Evolutionary conservation across 2,113 vertebrate genomes (phyloP), one percentile per base, ranked within the genome.

Genomic region (Odontesthes bonariensis): DNA sequence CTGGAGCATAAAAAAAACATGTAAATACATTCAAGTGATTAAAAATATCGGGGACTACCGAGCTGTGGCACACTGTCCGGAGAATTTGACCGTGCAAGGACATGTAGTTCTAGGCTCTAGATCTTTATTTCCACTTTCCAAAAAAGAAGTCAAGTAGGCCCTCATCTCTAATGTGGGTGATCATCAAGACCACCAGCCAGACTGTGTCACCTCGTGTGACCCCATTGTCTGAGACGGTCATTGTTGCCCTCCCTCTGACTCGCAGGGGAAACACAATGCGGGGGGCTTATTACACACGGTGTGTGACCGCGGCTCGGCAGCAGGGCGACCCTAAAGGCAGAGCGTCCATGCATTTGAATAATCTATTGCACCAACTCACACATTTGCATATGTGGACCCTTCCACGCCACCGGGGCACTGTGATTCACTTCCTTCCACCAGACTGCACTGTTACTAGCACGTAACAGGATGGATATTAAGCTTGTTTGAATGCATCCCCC

Each of bases 351-450:
- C 86, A 81, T 91, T 88, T 90, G 83, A 88, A 91, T 93, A 91
- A 92, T 90, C 88, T 80, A 77, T 82, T 67, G 82, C 84, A 75
- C 74, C 81, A 46, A 84, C 65, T 81, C 84, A 61, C 49, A 53
- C 83, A 92, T 92, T 91, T 89, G 86, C 91, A 92, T 92, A 82
- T 85, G 49, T 16, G 53, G 74, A 82, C 85, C 79, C 79, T 87
- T 90, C 79, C 71, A 81, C 77, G 77, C 75, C 83, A 74, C 90
- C n/a, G 70, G 89, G 89, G 87, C 75, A 46, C 78, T 9, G 69
- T 90, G 90, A 90, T 77, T 92, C 91, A 91, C 87, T 84, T 77
- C 72, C 78, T 52, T 56, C 61, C 65, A 83, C 85, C 80, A 64
- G 63, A 32, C 76, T 65, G 72, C 62, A 77, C 71, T 87, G 82